These are phyloP conservation scores for Mus pahari DNA, from an alignment of 2,113 vertebrate genomes.

Conservation along the genomic window DNA sequence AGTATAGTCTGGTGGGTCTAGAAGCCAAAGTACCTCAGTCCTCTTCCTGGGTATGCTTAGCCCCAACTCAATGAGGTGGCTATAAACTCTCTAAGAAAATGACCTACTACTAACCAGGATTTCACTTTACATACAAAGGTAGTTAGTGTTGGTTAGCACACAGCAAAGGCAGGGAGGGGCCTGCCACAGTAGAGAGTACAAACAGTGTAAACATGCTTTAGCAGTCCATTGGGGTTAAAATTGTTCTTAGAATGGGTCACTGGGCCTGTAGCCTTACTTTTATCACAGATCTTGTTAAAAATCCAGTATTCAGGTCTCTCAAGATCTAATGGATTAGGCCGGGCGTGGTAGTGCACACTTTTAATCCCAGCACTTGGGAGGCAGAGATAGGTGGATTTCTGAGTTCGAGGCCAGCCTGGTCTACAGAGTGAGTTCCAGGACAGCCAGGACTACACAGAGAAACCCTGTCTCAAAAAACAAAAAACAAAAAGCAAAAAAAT, in stretches of 20 bases:
- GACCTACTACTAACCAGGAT: background rate
- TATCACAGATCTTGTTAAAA: background rate
- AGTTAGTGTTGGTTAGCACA: background rate
- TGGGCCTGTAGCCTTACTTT: background rate
- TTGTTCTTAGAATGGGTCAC: background rate
- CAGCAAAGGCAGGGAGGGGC: background rate
- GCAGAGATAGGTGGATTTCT: too few relatives aligned
- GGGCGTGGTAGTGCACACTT: too few relatives aligned
- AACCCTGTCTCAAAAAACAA: too few relatives aligned
- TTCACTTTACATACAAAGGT: background rate
- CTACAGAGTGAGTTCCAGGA: too few relatives aligned
- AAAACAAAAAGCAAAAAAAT: too few relatives aligned
- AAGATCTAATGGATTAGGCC: background rate
- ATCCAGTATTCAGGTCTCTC: background rate
- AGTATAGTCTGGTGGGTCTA: background rate
- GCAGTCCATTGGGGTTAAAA: background rate
- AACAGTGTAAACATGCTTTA: background rate
- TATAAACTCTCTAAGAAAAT: background rate
- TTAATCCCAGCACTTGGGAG: too few relatives aligned
- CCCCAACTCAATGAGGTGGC: background rate
- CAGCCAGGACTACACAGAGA: too few relatives aligned
- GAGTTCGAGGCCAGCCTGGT: too few relatives aligned
- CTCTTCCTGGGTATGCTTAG: background rate
- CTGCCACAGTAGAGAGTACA: background rate
- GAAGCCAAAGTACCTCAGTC: background rate